These are phyloP conservation scores for Sesia apiformis DNA, from an alignment of 2,888 invertebrate species.

Conservation along the genomic window DNA sequence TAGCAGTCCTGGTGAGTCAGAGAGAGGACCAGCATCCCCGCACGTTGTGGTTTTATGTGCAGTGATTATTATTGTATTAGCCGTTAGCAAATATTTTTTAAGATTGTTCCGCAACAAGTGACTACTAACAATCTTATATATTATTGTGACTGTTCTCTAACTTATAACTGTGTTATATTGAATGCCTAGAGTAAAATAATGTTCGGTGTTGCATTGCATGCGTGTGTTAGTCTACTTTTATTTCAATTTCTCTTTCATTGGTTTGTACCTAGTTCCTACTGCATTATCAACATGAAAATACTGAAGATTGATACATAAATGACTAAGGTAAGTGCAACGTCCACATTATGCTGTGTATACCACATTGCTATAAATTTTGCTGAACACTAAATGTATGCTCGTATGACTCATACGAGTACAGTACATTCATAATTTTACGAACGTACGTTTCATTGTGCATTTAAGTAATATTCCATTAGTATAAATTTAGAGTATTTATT, in stretches of 20 bases:
- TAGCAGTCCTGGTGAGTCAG: slow-evolving; percentile 66
- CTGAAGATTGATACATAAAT: too few species aligned
- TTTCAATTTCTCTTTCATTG: not conserved
- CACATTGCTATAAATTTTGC: too few species aligned
- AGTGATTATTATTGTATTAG: slow-evolving; percentile 61
- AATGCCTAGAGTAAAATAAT: slow-evolving; percentile 18
- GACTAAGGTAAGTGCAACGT: too few species aligned
- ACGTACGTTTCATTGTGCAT: too few species aligned
- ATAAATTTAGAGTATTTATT: too few species aligned
- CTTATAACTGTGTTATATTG: slow-evolving; percentile 5
- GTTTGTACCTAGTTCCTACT: too few species aligned
- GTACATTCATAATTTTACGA: too few species aligned
- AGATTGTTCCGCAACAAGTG: slow-evolving; percentile 48
- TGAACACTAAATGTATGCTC: too few species aligned
- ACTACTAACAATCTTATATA: slow-evolving; percentile 13
- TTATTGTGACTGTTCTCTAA: not conserved
- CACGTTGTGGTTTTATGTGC: slow-evolving; percentile 68
- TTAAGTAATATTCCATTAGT: too few species aligned
- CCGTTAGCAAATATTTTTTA: slow-evolving; percentile 53
- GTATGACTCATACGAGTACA: too few species aligned
- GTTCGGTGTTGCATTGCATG: slow-evolving; percentile 43
- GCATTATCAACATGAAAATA: too few species aligned
- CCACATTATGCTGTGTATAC: too few species aligned
- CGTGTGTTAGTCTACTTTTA: slow-evolving; percentile 13
- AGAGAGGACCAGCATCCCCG: slow-evolving; percentile 50